A percentile compares a stretch with the other conserved stretches of the same genome.
Conservation (phyloP, 2,113 vertebrate species). For the Benitochromis conjunctus region DNA sequence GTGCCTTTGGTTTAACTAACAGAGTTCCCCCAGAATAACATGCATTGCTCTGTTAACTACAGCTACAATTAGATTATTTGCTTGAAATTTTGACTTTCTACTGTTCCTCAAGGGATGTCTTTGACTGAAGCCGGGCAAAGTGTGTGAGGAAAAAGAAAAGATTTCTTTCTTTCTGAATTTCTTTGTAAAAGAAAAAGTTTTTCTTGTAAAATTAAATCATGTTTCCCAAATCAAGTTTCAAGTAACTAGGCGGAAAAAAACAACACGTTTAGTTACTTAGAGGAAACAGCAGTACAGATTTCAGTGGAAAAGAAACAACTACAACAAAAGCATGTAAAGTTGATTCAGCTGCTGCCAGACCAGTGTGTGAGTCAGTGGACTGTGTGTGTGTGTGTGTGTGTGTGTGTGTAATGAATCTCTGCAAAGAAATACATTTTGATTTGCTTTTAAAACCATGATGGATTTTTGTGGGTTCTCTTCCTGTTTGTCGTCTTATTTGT, state of each 20-base stretch:
- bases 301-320: background rate
- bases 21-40: background rate
- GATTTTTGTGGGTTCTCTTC: background rate
- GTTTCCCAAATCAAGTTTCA: background rate
- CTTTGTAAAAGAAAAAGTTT: background rate
- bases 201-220: background rate
- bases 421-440: background rate
- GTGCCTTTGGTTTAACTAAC: background rate
- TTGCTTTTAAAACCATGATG: background rate
- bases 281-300: constrained; percentile 8
- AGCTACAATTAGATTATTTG: background rate
- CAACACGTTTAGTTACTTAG: background rate
- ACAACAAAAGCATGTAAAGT: background rate
- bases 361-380: background rate
- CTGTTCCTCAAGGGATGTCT: background rate
- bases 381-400: background rate
- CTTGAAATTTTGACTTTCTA: background rate
- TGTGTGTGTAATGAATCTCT: background rate
- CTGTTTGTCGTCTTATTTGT: background rate
- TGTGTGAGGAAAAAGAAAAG: background rate
- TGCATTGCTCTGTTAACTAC: background rate
- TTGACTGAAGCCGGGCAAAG: background rate
- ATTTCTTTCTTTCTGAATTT: background rate
- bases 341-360: constrained; percentile 27
- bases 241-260: background rate